These are phyloP conservation scores for Antitype chi DNA, from an alignment of 2,888 invertebrate species.

Conservation along the genomic window DNA sequence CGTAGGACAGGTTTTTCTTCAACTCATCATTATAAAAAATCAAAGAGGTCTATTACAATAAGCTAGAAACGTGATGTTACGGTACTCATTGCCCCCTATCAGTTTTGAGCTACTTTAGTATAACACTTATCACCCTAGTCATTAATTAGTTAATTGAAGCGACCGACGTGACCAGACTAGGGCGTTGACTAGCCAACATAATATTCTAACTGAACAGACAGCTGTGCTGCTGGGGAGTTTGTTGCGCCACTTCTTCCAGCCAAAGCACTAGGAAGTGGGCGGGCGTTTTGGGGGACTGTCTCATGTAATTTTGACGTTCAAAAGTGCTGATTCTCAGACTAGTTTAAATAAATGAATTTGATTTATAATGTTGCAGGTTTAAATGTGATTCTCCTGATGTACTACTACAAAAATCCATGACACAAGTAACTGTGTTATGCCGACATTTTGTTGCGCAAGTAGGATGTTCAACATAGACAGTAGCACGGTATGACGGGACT, in stretches of 20 bases:
- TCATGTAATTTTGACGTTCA: no score
- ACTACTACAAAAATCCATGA: not conserved
- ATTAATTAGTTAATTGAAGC: constrained; percentile 40
- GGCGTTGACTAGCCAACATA: constrained; percentile 1
- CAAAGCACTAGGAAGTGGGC: not conserved
- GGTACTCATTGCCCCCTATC: constrained; percentile 14
- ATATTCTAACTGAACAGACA: not conserved
- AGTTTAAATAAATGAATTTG: not conserved
- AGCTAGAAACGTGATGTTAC: constrained; percentile 19
- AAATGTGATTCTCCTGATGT: not conserved
- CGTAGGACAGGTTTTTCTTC: not conserved
- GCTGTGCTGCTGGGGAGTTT: not conserved
- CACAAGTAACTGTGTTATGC: not conserved
- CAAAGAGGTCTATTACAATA: not conserved
- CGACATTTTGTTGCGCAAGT: not conserved
- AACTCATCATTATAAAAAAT: not conserved
- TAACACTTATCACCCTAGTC: constrained; percentile 16
- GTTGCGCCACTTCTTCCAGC: no score
- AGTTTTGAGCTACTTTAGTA: constrained; percentile 11
- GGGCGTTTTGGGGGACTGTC: no score
- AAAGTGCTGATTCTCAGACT: no score
- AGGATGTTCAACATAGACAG: not conserved
- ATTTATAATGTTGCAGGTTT: not conserved
- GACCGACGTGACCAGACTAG: constrained; percentile 18
- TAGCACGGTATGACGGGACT: not conserved